phyloP scores from a whole-genome alignment of 2,888 invertebrate species.

The Maniola hyperantus region DNA sequence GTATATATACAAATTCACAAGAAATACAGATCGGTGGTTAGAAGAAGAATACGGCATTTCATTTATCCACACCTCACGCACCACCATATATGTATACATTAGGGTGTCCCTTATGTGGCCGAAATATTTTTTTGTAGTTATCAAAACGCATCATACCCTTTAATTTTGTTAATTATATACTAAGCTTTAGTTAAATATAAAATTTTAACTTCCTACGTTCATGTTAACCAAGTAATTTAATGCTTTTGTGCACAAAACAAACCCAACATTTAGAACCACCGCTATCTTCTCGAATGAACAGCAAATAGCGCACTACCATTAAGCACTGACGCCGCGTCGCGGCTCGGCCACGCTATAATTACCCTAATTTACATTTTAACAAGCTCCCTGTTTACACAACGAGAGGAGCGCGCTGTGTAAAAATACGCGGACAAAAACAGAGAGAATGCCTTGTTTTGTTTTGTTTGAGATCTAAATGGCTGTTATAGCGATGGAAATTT shows the following conservation, averaged over 20 bases:
- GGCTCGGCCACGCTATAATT: conserved; percentile 4
- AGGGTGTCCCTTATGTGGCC: too few species aligned
- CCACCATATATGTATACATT: too few species aligned
- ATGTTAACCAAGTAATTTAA: too few species aligned
- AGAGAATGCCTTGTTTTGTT: neutral
- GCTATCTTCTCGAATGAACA: conserved; percentile 3
- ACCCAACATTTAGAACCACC: neutral
- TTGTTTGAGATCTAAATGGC: neutral
- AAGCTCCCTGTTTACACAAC: conserved; percentile 10
- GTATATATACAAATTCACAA: too few species aligned
- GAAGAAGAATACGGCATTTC: too few species aligned
- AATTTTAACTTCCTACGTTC: too few species aligned
- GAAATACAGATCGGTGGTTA: too few species aligned
- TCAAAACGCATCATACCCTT: too few species aligned
- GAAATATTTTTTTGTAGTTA: too few species aligned
- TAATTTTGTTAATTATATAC: too few species aligned
- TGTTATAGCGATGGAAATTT: neutral
- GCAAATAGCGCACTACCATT: neutral
- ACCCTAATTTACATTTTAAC: conserved; percentile 20
- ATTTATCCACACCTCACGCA: too few species aligned
- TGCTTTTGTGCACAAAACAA: neutral
- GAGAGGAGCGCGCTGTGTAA: neutral
- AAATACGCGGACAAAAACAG: conserved; percentile 5
- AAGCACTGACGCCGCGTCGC: neutral
- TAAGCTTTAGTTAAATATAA: too few species aligned